Base-by-base conservation (phyloP, 2,888 invertebrate species). In the Cantharis nigra region DNA sequence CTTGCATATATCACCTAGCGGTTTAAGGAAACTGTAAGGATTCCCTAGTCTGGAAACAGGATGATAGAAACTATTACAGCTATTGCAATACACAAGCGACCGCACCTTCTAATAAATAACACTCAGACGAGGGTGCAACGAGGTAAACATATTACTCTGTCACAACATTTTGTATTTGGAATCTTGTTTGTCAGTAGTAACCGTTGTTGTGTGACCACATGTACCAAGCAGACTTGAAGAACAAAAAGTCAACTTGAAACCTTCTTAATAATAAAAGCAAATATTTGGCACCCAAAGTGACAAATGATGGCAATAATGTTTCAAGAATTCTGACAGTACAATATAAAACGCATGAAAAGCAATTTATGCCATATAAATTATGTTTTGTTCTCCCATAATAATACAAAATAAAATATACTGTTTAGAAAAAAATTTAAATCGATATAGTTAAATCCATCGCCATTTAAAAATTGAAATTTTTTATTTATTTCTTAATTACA, bases 111-210 rank as follows among this genome's bases (percentile, higher is more conserved):
- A 80, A 81, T 81, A 80, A 81, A 80, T 80, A 79, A 79, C 78
- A 71, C 63, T 70, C 70, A 80, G 80, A 78, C 80, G 78, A 76
- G 78, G 78, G 79, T 79, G 80, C 78, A 79, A 80, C 80, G 75
- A 80, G 80, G 80, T 81, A 81, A 81, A 81, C 80, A 81, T 82
- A 82, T 82, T 82, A 80, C 79, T 76, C 79, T 79, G 80, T 80
- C 80, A 77, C 79, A 78, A 77, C 79, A 78, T 79, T 80, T 80
- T 80, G 80, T 81, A 78, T 78, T 79, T 79, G 78, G 77, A 49
- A 77, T 79, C 78, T 78, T 79, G 81, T 81, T 81, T 80, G 80
- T 80, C 78, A 80, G 71, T 75, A 26, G 71, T 30, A 77, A 77
- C 75, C 72, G 73, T 69, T 72, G 64, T 49, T 72, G 20, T 70